Evolutionary conservation across 2,113 vertebrate genomes (phyloP), one percentile per base, ranked within the genome.

Genomic region (Pollachius pollachius): DNA sequence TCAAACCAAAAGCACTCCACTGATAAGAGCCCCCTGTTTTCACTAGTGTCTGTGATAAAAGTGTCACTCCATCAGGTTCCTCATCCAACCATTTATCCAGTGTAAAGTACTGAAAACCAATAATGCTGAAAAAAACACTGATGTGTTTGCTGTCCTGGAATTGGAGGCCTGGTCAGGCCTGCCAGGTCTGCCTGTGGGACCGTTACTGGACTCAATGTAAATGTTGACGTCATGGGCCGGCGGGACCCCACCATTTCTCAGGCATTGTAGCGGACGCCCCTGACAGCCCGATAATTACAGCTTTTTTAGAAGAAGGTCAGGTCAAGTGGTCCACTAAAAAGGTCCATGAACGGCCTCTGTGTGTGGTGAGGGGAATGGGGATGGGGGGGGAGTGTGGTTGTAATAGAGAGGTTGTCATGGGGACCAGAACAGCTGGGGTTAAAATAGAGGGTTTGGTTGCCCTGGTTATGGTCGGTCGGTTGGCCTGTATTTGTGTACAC

Each of bases 331-430:
- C 63, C 59, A 78, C 52, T 77, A 64, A 84, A 83, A 81, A 61
- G 41, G 41, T 48, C 5, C 8, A 48, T 48, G 41, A 48, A 48
- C 41, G 41, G 41, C 41, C 41, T 48, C 9, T 48, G 41, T 48
- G 41, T 48, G 41, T 48, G 41, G 41, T 48, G 41, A 12, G 76
- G 71, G 70, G 70, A 27, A n/a, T 56, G 69, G 54, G 69, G 84
- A 72, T 4, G 69, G 73, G 74, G 67, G 16, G 62, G 61, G 62
- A 67, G 57, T 64, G 21, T 79, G 69, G 64, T 65, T 54, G 77
- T 84, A 89, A 87, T 85, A 86, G 80, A 88, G 57, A 19, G 68
- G 84, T 85, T 71, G 63, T 86, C 82, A 69, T 85, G 90, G 90
- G 6, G 77, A 90, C 72, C 5, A 62, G 71, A 87, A 84, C 84